Base-by-base conservation (phyloP, 2,797 vertebrate genomes). In the Gephyroberyx darwinii region DNA sequence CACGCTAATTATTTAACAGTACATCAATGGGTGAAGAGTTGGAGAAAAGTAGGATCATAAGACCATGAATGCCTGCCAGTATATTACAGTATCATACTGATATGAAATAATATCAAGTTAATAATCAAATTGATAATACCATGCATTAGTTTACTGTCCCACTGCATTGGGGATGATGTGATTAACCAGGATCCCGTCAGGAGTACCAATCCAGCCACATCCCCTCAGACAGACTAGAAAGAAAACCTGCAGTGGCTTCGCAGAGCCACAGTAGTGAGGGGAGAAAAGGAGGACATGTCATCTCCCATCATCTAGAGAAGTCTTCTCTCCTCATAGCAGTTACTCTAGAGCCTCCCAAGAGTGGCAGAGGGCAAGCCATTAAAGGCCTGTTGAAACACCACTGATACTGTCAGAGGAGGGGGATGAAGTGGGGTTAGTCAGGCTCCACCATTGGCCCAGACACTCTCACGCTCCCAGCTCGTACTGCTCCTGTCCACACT, bases 221-320 rank as follows among this genome's bases (percentile, higher is more conserved):
- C 19, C 19, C 19, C 37, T 55, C 52, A 54, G 26, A 33, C 20
- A 54, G 35, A 33, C 67, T 5, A n/a, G 9, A 8, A 43, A 16
- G 31, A 5, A 57, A 47, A 56, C 30, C 41, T 57, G 17, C 45
- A 41, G 22, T 7, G 8, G 57, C 8, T 60, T 56, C 9, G 33
- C 10, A 33, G 59, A 17, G 14, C 53, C 31, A 26, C 26, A 22
- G 2, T 22, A 65, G 31, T 8, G 17, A 47, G 41, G 30, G 47
- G 47, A 75, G 80, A 79, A 89, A 91, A 91, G 56, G 77, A 89
- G 92, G 89, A 67, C 88, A 90, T 48, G 89, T 92, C 89, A 90
- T 68, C 65, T 90, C 81, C 65, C 70, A 92, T 92, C 86, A 92
- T 81, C 64, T 45, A 51, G 50, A 88, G 77, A 72, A 75, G 81